Evolutionary conservation across 2,113 vertebrate species (phyloP).

Genomic region (Pedionomus torquatus): DNA sequence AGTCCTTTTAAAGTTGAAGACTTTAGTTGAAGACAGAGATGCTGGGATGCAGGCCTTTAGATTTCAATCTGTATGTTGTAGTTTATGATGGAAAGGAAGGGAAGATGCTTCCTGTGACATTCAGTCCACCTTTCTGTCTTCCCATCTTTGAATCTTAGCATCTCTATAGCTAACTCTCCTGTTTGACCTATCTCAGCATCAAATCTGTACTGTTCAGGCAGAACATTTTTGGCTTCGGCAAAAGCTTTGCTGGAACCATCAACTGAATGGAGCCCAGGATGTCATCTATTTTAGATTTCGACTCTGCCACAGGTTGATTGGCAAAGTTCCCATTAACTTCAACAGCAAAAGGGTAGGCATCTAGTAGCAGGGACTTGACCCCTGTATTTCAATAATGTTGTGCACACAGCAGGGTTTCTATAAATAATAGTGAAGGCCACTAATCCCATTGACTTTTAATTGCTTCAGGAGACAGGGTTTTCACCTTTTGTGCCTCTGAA

Average conservation of each 20-base stretch:
- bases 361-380: conserved; percentile 41
- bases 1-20: not conserved
- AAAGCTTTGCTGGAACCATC: not conserved
- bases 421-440: conserved; percentile 46
- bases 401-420: conserved; percentile 2
- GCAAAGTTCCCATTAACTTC: conserved; percentile 59
- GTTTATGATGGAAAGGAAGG: not conserved
- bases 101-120: not conserved
- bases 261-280: not conserved
- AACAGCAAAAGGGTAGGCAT: conserved; percentile 26
- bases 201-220: not conserved
- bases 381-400: conserved; percentile 50
- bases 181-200: not conserved
- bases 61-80: not conserved
- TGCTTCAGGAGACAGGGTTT: conserved; percentile 34
- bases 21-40: too few relatives aligned
- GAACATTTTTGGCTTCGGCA: not conserved
- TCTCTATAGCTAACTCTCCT: not conserved
- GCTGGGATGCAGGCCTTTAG: not conserved
- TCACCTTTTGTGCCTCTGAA: conserved; percentile 53
- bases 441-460: conserved; percentile 65
- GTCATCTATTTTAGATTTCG: conserved; percentile 48
- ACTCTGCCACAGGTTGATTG: conserved; percentile 38
- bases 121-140: not conserved
- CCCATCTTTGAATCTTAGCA: not conserved